Evolutionary conservation across 1,140 invertebrate species (phyloP), one percentile per base, ranked within the genome.

Genomic region (Ostrea denselamellosa): DNA sequence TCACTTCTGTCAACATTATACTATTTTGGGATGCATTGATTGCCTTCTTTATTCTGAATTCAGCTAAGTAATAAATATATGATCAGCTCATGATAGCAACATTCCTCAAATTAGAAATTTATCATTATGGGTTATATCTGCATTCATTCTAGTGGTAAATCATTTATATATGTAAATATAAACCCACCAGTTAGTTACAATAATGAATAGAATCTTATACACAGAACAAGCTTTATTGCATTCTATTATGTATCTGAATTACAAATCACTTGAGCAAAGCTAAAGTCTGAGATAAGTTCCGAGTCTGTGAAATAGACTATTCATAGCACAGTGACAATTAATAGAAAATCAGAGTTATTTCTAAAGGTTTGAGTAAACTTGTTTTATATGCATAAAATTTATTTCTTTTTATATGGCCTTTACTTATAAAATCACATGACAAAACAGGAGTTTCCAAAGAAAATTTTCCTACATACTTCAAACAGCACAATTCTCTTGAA

Each of bases 21-120:
- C 68, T 77, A 77, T 77, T 77, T 77, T 25, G 14, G 68, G 68
- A 12, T 28, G 68, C 68, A 77, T 77, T 77, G 28, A 77, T 77
- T 34, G 25, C 68, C 68, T 25, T 10, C 28, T 5, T 77, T 77
- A 77, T 77, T 77, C 25, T 25, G 25, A 28, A 14, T 28, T 77
- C 25, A 77, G 68, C 68, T 77, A 44, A 44, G 34, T 25, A 77
- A 77, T 28, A 77, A 77, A 77, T 28, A 77, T 77, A 77, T 77
- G 68, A 77, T 28, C 28, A 28, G 68, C 68, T 77, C 14, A 14
- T 28, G 25, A 77, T 28, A 77, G 10, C 14, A 25, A 77, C 25
- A 14, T 14, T 28, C 56, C 1, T 17, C 56, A 62, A 5, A 62
- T 62, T 19, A 62, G n/a, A 62, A 62, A 7, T 62, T 62, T 62